These are phyloP conservation scores for Hoplodrina ambigua DNA, from an alignment of 2,888 invertebrate species.

Conservation along the genomic window DNA sequence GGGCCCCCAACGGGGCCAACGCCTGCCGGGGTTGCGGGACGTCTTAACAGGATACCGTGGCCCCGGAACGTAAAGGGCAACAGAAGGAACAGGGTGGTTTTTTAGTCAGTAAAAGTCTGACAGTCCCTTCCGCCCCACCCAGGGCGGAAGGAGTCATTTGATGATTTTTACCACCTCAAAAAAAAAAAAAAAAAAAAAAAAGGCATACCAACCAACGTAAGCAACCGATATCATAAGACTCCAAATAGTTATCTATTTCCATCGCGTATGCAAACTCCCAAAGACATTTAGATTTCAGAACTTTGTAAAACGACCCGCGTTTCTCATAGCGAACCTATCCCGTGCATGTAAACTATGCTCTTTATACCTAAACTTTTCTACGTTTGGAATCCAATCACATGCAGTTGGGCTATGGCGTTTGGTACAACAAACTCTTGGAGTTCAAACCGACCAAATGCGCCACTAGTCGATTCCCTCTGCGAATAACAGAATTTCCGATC, in stretches of 20 bases:
- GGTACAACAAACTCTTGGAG: conserved; percentile 75
- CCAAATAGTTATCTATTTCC: conserved; percentile 47
- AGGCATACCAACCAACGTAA: too few species aligned
- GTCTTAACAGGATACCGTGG: too few species aligned
- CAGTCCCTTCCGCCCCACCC: too few species aligned
- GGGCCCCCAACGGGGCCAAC: too few species aligned
- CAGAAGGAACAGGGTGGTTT: too few species aligned
- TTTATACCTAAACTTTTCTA: conserved; percentile 81
- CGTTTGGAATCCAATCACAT: conserved; percentile 82
- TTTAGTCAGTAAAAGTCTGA: too few species aligned
- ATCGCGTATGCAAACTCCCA: conserved; percentile 43
- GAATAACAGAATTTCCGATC: conserved; percentile 87
- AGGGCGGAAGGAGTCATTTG: too few species aligned
- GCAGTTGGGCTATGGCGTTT: conserved; percentile 72
- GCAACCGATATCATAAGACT: conserved; percentile 39
- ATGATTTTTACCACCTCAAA: too few species aligned
- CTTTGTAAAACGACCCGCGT: conserved; percentile 39
- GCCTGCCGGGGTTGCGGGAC: too few species aligned
- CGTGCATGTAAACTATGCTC: conserved; percentile 74
- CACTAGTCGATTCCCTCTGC: conserved; percentile 85
- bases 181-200: too few species aligned
- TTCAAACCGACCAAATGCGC: conserved; percentile 74
- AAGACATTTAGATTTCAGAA: conserved; percentile 62
- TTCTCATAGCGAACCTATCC: conserved; percentile 40
- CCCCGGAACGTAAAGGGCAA: too few species aligned